Evolutionary conservation across 2,888 invertebrate genomes (phyloP), one percentile per base, ranked within the genome.

Genomic region (Mactromeris polynyma): DNA sequence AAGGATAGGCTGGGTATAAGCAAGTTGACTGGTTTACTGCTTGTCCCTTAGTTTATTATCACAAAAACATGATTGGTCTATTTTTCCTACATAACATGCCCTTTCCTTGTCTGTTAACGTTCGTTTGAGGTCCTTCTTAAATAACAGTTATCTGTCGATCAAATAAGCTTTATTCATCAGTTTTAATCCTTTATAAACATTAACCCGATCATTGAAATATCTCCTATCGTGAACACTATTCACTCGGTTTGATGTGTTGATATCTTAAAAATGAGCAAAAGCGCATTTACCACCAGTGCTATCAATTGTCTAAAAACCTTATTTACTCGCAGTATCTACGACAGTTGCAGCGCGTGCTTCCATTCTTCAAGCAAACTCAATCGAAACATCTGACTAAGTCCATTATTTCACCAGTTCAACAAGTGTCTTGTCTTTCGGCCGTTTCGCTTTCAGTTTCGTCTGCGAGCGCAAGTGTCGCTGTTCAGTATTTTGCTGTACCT

Each of bases 101-200:
- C 2, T 33, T 33, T 2, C 36, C 73, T 17, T 73, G 73, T 73
- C 73, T 73, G 73, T 26, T 64, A 64, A 26, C 26, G 26, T 64
- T 64, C 58, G 4, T 64, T 26, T 21, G 58, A 7, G 2, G 14
- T 64, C 26, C n/a, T n/a, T 0, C 26, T 64, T 64, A 64, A 26
- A 64, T 64, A 64, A 26, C 26, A 6, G 73, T 36, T 33, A 73
- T 73, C 36, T 73, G 73, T 19, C 33, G 11, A 36, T 36, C 26
- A 73, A 73, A 73, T 36, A 19, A 33, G 17, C 36, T 73, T 11
- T 33, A 19, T 33, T 73, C 33, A 33, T 73, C 36, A 0, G 36
- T 73, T 26, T 73, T 73, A 73, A 73, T 73, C 73, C 73, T 73
- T 36, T 26, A 26, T 19, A 73, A 73, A 73, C 36, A 36, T 33